A percentile compares a stretch with the other conserved stretches of the same genome.
Conservation (phyloP, 1,140 invertebrate species). For the Piezodorus guildinii region DNA sequence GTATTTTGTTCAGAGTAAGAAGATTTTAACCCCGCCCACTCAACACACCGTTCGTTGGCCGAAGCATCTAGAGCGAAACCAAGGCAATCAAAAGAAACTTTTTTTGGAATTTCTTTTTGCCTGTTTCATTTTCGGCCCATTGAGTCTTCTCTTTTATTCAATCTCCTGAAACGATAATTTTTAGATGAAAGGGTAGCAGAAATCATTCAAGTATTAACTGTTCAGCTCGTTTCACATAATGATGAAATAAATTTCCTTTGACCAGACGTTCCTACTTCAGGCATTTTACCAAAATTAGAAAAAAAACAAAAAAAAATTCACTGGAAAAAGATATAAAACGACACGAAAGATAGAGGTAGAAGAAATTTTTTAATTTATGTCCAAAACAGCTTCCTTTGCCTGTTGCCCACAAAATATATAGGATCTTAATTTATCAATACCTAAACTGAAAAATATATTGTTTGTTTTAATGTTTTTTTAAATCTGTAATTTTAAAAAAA, state of each 20-base stretch:
- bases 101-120: not conserved
- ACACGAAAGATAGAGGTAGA: no score
- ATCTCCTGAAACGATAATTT: conserved; percentile 7
- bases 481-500: no score
- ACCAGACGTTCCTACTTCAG: conserved; percentile 3
- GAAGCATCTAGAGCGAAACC: not conserved
- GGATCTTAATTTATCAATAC: no score
- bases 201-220: conserved; percentile 12
- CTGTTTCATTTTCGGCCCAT: conserved; percentile 10
- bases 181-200: conserved; percentile 8
- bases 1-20: no score
- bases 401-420: no score
- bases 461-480: no score
- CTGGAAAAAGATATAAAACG: no score
- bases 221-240: conserved; percentile 5
- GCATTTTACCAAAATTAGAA: not conserved
- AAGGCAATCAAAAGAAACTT: conserved; percentile 11
- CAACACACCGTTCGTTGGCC: no score
- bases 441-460: no score
- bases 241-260: conserved; percentile 10
- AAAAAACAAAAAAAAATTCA: not conserved
- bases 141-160: conserved; percentile 4
- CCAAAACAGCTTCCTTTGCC: no score
- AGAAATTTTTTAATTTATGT: no score
- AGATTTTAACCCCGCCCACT: no score